Conservation (phyloP, 2,888 invertebrate genomes). For the Lottia scabra region DNA sequence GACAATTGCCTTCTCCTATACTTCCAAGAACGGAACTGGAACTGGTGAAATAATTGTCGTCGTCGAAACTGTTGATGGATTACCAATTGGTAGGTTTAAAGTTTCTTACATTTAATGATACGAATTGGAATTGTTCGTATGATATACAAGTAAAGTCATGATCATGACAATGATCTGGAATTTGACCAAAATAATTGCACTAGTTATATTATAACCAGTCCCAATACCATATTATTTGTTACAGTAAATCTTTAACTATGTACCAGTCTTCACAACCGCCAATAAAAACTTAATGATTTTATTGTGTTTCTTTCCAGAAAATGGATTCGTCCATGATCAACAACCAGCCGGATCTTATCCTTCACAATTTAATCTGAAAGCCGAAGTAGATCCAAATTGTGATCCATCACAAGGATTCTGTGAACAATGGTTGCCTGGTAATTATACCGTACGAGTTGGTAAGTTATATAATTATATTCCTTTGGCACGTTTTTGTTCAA, state of each 20-base stretch:
- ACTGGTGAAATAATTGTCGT: slow-evolving; percentile 53
- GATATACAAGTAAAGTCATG: too few species aligned
- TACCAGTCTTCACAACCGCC: too few species aligned
- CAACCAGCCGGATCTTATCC: slow-evolving; percentile 50
- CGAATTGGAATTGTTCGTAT: too few species aligned
- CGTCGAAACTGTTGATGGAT: slow-evolving; percentile 49
- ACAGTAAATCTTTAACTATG: too few species aligned
- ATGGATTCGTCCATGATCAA: slow-evolving; percentile 44
- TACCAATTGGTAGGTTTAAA: slow-evolving; percentile 51
- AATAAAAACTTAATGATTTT: too few species aligned
- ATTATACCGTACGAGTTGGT: slow-evolving; percentile 57
- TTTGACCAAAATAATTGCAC: too few species aligned
- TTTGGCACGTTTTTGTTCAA: too few species aligned
- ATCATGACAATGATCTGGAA: too few species aligned
- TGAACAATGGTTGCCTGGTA: slow-evolving; percentile 61
- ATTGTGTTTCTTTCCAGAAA: slow-evolving; percentile 26
- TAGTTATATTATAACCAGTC: too few species aligned
- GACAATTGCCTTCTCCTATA: slow-evolving; percentile 35
- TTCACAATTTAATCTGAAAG: slow-evolving; percentile 44
- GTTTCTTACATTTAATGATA: too few species aligned
- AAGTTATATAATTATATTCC: too few species aligned
- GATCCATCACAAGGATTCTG: slow-evolving; percentile 59
- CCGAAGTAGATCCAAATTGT: slow-evolving; percentile 56
- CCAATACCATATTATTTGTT: too few species aligned
- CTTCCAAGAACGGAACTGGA: slow-evolving; percentile 56